Percentiles rank a stretch among this genome's conserved stretches.
Conservation (phyloP, 2,797 vertebrate species). For the Echeneis naucrates region DNA sequence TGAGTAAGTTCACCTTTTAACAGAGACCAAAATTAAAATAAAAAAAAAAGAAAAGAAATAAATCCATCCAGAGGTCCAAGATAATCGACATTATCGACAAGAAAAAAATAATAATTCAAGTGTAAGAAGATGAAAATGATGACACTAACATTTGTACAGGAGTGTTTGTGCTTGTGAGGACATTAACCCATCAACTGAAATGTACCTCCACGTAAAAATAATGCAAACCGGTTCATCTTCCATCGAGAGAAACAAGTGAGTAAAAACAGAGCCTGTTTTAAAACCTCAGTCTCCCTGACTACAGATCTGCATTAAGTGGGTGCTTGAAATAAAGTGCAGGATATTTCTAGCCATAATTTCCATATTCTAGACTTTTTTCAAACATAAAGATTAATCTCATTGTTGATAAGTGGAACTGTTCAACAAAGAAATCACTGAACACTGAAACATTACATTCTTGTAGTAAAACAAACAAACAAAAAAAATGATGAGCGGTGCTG, state of each 20-base stretch:
- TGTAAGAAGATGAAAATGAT: slow-evolving; percentile 42
- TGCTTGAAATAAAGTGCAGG: slow-evolving; percentile 80
- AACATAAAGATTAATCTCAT: slow-evolving; percentile 64
- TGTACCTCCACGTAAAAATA: slow-evolving; percentile 37
- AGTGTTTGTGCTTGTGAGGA: slow-evolving; percentile 68
- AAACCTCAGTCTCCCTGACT: slow-evolving; percentile 22
- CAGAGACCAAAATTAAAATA: slow-evolving; percentile 16
- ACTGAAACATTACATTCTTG: slow-evolving; percentile 73
- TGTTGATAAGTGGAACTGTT: slow-evolving; percentile 49
- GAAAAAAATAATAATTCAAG: slow-evolving; percentile 47
- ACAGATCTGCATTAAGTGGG: slow-evolving; percentile 50
- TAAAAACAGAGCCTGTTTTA: slow-evolving; percentile 21
- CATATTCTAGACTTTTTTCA: slow-evolving; percentile 47
- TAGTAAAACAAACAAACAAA: slow-evolving; percentile 18
- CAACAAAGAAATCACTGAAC: slow-evolving; percentile 44
- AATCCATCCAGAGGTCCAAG: slow-evolving; percentile 41
- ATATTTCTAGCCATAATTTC: slow-evolving; percentile 61
- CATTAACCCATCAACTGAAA: slow-evolving; percentile 59
- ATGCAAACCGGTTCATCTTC: slow-evolving; percentile 19
- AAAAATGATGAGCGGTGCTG: slow-evolving; percentile 3
- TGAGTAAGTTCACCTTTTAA: slow-evolving; percentile 41
- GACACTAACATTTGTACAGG: slow-evolving; percentile 39
- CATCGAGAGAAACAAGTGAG: slow-evolving; percentile 10
- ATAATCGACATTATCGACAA: slow-evolving; percentile 38
- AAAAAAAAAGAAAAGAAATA: too few species aligned